Conservation (phyloP, 2,888 invertebrate species). For the Villa cingulata region DNA sequence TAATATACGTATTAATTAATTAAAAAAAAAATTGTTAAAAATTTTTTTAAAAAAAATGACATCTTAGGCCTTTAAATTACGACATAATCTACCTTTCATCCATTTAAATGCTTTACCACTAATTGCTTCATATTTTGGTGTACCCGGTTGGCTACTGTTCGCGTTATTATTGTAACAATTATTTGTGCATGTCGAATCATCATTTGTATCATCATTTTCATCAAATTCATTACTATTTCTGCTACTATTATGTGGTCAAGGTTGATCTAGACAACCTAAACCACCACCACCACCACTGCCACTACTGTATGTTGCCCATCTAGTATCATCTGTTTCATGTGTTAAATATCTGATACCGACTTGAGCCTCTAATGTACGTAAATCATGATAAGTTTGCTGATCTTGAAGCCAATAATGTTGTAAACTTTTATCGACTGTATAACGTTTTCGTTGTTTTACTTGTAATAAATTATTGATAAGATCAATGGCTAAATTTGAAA, state of each 20-base stretch:
- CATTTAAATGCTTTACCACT: constrained; percentile 35
- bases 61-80: constrained; percentile 19
- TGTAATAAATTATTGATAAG: constrained; percentile 94
- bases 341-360: constrained; percentile 73
- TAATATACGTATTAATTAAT: too few species aligned
- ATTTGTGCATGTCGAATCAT: constrained; percentile 9
- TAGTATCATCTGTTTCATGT: constrained; percentile 84
- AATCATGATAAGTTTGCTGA: constrained; percentile 88
- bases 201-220: background rate
- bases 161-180: constrained; percentile 21
- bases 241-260: constrained; percentile 37
- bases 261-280: too few species aligned
- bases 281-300: constrained; percentile 21
- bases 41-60: background rate
- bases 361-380: constrained; percentile 71
- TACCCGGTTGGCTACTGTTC: constrained; percentile 25
- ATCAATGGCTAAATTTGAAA: constrained; percentile 70
- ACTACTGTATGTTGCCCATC: constrained; percentile 48
- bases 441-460: constrained; percentile 90
- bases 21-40: too few species aligned
- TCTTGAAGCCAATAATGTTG: constrained; percentile 95
- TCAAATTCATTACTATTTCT: constrained; percentile 16
- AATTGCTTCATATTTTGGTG: constrained; percentile 33
- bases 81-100: constrained; percentile 35
- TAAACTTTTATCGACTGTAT: constrained; percentile 91